Percentiles rank a stretch among this genome's conserved stretches.
Conservation (phyloP, 2,113 vertebrate genomes). For the Galbula dea region DNA sequence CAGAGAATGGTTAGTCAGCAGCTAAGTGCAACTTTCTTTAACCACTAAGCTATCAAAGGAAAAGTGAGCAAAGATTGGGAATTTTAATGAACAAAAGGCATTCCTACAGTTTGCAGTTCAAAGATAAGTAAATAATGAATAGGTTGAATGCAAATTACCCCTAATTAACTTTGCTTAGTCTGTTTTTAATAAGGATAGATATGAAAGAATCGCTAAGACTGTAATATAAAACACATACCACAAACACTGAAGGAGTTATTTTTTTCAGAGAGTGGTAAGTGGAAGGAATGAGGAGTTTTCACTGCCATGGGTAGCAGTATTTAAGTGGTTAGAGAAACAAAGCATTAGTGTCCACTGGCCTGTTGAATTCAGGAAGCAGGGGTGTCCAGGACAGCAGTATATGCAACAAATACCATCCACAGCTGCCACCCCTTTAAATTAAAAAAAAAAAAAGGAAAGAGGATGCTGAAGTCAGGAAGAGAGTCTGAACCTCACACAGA, state of each 20-base stretch:
- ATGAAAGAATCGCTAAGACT: slow-evolving; percentile 42
- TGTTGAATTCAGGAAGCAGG: background rate
- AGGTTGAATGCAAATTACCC: slow-evolving; percentile 60
- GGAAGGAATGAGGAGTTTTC: background rate
- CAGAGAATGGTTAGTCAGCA: slow-evolving; percentile 60
- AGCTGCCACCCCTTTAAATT: background rate
- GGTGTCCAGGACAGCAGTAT: background rate
- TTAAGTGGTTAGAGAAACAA: background rate
- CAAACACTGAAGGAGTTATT: slow-evolving; percentile 14
- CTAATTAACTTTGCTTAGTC: slow-evolving; percentile 55
- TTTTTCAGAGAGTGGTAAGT: background rate
- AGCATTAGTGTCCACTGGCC: background rate
- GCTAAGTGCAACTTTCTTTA: slow-evolving; percentile 42
- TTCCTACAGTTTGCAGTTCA: slow-evolving; percentile 63
- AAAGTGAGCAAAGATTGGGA: slow-evolving; percentile 62
- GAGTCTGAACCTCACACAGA: background rate
- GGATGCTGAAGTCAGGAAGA: background rate
- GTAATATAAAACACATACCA: background rate
- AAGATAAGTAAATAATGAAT: slow-evolving; percentile 69
- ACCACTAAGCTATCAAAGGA: slow-evolving; percentile 44
- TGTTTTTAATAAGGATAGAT: slow-evolving; percentile 57
- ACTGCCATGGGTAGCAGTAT: background rate
- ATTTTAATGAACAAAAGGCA: slow-evolving; percentile 65
- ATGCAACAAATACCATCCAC: background rate
- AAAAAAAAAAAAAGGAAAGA: background rate